Percentiles rank a stretch among this genome's conserved stretches.
Evolutionary conservation across 2,113 vertebrate species (phyloP).

Genomic region (Edolisoma coerulescens): DNA sequence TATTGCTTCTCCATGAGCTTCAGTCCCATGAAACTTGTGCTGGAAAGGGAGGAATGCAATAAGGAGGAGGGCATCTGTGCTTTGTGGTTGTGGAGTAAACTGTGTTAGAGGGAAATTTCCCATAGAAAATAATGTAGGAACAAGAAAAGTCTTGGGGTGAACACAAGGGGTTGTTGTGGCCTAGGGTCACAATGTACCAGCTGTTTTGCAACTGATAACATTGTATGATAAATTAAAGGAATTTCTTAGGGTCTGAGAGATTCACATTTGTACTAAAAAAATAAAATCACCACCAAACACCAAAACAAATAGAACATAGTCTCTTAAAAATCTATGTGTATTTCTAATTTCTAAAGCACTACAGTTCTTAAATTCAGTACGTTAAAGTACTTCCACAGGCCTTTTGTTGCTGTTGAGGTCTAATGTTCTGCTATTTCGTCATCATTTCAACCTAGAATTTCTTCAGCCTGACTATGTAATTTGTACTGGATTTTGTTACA

Average conservation of each 20-base stretch:
- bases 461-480: background rate
- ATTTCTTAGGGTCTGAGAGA: background rate
- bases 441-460: background rate
- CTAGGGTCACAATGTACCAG: background rate
- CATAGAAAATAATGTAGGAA: background rate
- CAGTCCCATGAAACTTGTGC: background rate
- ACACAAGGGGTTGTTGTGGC: background rate
- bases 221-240: conserved; percentile 5
- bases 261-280: background rate
- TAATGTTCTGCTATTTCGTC: background rate
- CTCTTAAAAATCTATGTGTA: background rate
- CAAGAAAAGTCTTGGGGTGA: background rate
- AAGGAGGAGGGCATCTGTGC: background rate
- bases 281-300: background rate
- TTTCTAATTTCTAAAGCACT: background rate
- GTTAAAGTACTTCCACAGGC: background rate
- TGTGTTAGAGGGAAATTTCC: conserved; percentile 6
- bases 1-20: background rate
- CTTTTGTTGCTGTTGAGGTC: background rate
- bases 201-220: background rate
- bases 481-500: background rate
- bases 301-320: background rate
- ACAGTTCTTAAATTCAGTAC: background rate
- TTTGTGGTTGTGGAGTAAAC: background rate
- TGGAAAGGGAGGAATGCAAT: background rate